A percentile compares a stretch with the other conserved stretches of the same genome.
Evolutionary conservation across 2,797 vertebrate genomes (phyloP).

Genomic region (Galaxias olidus): DNA sequence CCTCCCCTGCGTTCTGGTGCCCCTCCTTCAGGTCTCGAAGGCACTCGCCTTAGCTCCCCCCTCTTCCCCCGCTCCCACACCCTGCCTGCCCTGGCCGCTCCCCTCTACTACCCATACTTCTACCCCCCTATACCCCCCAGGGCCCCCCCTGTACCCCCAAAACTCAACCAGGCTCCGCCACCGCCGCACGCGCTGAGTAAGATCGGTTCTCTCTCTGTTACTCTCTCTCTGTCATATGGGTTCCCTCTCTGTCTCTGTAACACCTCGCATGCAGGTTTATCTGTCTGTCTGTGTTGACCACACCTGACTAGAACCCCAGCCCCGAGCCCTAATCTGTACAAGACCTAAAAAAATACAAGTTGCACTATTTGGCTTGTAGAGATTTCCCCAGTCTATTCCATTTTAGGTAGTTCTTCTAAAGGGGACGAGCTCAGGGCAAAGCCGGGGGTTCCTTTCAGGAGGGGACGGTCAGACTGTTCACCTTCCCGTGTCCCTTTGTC

Average conservation of each 20-base stretch:
- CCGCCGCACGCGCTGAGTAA: constrained; percentile 77
- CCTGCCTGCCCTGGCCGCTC: constrained; percentile 81
- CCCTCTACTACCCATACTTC: constrained; percentile 81
- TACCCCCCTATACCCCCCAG: constrained; percentile 68
- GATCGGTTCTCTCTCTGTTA: constrained; percentile 47
- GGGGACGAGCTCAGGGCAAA: no score
- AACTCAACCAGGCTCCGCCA: constrained; percentile 74
- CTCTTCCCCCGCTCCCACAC: constrained; percentile 88
- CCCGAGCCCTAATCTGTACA: constrained; percentile 27
- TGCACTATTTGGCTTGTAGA: no score
- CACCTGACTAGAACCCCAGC: constrained; percentile 29
- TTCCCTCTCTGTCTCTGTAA: background rate
- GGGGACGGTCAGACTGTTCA: constrained; percentile 2
- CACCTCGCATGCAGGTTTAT: background rate
- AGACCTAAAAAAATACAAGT: constrained; percentile 53
- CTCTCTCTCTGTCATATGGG: constrained; percentile 40
- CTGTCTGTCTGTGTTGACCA: constrained; percentile 16
- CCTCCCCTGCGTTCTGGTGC: constrained; percentile 78
- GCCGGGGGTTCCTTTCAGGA: constrained; percentile 17
- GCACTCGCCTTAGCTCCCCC: constrained; percentile 81
- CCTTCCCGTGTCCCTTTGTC: no score
- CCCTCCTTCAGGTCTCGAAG: constrained; percentile 70
- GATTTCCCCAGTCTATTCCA: no score
- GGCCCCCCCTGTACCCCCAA: constrained; percentile 66
- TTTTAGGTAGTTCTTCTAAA: no score